These are phyloP conservation scores for Latrodectus elegans DNA, from an alignment of 2,888 invertebrate species.

Conservation along the genomic window DNA sequence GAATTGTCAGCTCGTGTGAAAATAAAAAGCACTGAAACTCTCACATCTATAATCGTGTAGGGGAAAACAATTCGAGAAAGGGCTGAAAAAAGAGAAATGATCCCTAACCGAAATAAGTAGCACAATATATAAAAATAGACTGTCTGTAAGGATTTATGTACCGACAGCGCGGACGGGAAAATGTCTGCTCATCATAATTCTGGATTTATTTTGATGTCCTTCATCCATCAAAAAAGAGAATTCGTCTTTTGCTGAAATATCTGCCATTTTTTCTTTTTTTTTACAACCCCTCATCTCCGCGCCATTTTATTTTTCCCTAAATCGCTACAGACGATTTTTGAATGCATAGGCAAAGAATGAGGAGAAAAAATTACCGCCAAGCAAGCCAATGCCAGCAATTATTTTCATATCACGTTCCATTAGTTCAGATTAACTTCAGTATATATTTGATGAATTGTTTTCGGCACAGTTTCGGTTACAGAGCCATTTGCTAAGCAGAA, in stretches of 20 bases:
- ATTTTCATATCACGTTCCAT: conserved; percentile 45
- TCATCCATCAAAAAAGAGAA: conserved; percentile 41
- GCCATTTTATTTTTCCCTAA: conserved; percentile 33
- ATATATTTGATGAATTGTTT: conserved; percentile 2
- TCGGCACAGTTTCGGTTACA: neutral
- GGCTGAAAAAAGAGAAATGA: neutral
- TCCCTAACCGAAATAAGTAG: conserved; percentile 23
- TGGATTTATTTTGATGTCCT: conserved; percentile 53
- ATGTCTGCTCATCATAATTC: conserved; percentile 42
- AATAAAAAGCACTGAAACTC: too few species aligned
- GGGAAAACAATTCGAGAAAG: conserved; percentile 5
- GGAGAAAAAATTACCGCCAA: neutral
- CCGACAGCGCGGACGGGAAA: conserved; percentile 25
- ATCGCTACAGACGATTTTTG: conserved; percentile 16
- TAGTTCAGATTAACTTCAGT: conserved; percentile 14
- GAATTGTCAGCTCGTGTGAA: too few species aligned
- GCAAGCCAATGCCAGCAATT: conserved; percentile 14
- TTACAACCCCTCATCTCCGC: neutral
- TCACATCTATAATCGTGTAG: neutral
- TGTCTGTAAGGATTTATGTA: conserved; percentile 29
- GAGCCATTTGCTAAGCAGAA: neutral
- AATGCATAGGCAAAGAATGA: conserved; percentile 1
- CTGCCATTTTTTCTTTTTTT: neutral
- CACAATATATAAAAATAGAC: conserved; percentile 40
- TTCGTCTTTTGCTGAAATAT: neutral